Percentiles rank a stretch among this genome's conserved stretches.
Evolutionary conservation across 2,888 invertebrate species (phyloP).

Genomic region (Achlya flavicornis): DNA sequence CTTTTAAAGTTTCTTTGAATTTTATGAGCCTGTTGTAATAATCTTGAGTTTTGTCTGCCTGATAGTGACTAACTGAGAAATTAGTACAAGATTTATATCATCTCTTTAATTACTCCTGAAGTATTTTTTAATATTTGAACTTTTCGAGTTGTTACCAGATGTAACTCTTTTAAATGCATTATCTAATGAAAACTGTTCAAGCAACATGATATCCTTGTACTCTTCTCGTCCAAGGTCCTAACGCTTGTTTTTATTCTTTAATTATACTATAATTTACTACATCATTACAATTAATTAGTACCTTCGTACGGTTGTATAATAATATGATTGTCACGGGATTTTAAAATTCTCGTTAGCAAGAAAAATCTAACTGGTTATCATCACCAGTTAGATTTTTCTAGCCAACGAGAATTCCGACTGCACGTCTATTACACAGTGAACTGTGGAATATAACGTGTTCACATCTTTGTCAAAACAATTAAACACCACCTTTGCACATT

Average conservation of each 20-base stretch:
- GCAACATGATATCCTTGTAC: conserved; percentile 1
- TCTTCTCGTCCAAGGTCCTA: neutral
- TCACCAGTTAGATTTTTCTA: no score
- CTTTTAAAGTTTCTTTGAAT: no score
- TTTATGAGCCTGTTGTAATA: no score
- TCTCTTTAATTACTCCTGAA: no score
- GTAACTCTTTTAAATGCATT: neutral
- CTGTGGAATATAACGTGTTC: no score
- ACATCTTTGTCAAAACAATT: no score
- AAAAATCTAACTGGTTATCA: neutral
- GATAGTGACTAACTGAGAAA: no score
- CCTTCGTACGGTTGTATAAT: neutral
- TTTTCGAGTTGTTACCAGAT: neutral
- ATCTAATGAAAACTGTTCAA: neutral
- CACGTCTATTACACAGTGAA: neutral
- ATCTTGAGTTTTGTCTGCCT: no score
- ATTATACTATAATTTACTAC: neutral
- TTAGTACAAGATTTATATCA: no score
- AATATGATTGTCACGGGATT: neutral
- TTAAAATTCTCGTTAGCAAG: neutral
- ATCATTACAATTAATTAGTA: neutral
- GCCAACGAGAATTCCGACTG: neutral
- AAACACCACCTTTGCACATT: no score
- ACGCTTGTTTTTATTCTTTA: conserved; percentile 3
- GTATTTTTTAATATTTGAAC: neutral